Conservation (phyloP, 2,888 invertebrate species). For the Pristionchus arcanus region DNA sequence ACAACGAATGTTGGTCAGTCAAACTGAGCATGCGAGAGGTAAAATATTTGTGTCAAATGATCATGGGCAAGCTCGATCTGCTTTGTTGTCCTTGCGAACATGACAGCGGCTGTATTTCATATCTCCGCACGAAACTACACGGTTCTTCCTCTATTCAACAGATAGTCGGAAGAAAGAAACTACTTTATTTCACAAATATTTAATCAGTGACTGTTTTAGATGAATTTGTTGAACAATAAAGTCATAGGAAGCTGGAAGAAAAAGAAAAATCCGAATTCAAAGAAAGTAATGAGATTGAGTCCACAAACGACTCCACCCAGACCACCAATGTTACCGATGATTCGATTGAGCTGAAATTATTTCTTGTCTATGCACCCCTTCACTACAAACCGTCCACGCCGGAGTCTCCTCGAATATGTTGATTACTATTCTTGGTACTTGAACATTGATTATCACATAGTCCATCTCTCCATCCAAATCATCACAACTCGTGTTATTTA, state of each 20-base stretch:
- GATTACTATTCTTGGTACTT: background rate
- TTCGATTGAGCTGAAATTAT: background rate
- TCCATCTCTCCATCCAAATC: background rate
- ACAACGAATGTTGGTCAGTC: too few relatives aligned
- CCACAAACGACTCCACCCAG: constrained; percentile 44
- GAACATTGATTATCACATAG: constrained; percentile 5
- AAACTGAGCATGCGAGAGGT: too few relatives aligned
- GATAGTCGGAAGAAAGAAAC: too few relatives aligned
- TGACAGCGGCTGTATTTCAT: too few relatives aligned
- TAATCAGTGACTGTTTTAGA: background rate
- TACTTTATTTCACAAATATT: too few relatives aligned
- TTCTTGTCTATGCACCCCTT: background rate
- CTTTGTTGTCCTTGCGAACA: too few relatives aligned
- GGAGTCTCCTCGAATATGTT: constrained; percentile 34
- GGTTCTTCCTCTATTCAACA: too few relatives aligned
- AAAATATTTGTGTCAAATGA: too few relatives aligned
- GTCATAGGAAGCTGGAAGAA: constrained; percentile 28
- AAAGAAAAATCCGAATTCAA: constrained; percentile 26
- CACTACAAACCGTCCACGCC: constrained; percentile 5
- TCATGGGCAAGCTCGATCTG: too few relatives aligned
- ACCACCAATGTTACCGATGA: constrained; percentile 40
- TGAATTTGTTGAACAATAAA: background rate
- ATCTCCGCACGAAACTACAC: too few relatives aligned
- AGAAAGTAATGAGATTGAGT: constrained; percentile 23
- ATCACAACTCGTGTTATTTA: background rate